Base-by-base conservation (phyloP, 2,888 invertebrate species). In the Xylota sylvarum region DNA sequence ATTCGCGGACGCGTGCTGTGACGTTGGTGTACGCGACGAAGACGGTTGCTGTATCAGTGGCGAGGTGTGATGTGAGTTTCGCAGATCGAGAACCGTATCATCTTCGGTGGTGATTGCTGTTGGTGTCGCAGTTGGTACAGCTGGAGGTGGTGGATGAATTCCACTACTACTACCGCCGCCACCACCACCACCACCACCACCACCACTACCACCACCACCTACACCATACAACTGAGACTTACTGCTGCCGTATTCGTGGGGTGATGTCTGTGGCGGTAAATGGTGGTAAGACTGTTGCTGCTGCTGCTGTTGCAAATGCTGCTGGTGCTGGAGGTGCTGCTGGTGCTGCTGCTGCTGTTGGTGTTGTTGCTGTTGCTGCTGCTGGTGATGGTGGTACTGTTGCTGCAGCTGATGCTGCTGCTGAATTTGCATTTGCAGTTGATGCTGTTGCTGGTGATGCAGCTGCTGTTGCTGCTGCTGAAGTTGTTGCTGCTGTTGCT, bases 71-170 rank as follows among this genome's bases (percentile, higher is more conserved):
- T 65, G 89, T 19, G 90, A 90, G 87, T 93, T 93, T 46, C 93
- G 91, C 40, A 93, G 89, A 89, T 93, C 93, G 43, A 93, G 89
- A 0, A 93, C 93, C 17, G 87, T 65, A 52, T 87, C 87, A 64
- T 87, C 83, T 74, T 87, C 87, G 64, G 78, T 74, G 65, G 62
- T 46, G 23, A 52, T 52, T 30, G 64, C 48, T 65, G 84, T 10
- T 17, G 88, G 50, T 27, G 83, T 52, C 17, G 89, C 88, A 65
- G 90, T 90, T 69, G 81, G 32, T 43, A 58, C 43, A 0, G 60
- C 65, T 40, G 84, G 74, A 30, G 70, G 19, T 88, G 89, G 90
- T 89, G 90, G 92, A 89, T 82, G 91, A 89, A 77, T 78, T 92
- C 91, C 69, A 92, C 88, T 55, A 88, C 88, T 52, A 88, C 89